Conservation (phyloP, 2,888 invertebrate species). For the Epiblema foenella region DNA sequence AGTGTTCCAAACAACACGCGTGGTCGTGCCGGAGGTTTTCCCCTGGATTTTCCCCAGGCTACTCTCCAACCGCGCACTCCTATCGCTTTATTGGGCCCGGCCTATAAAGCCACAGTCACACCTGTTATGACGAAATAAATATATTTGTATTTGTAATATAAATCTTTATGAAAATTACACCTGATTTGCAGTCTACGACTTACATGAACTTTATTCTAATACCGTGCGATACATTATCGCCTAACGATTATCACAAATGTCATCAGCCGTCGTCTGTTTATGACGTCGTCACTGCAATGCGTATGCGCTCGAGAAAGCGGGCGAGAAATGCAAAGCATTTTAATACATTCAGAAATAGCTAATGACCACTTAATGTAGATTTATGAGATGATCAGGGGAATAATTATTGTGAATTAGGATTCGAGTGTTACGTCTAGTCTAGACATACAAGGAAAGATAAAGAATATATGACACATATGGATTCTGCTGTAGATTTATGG, state of each 20-base stretch:
- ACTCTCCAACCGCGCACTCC: too few relatives aligned
- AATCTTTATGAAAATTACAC: not conserved
- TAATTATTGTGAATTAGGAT: slow-evolving; percentile 13
- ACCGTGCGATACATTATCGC: slow-evolving; percentile 23
- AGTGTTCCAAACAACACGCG: too few relatives aligned
- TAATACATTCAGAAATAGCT: slow-evolving; percentile 36
- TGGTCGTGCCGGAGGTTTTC: too few relatives aligned
- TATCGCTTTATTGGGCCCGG: too few relatives aligned
- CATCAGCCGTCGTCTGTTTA: slow-evolving; percentile 28
- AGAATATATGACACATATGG: too few relatives aligned
- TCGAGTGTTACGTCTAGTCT: slow-evolving; percentile 13
- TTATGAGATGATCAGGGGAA: slow-evolving; percentile 18
- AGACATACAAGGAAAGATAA: not conserved
- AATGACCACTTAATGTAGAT: slow-evolving; percentile 23
- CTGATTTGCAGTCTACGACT: slow-evolving; percentile 7
- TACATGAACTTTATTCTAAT: slow-evolving; percentile 28
- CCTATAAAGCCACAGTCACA: too few relatives aligned
- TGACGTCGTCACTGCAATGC: slow-evolving; percentile 29
- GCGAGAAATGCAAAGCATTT: slow-evolving; percentile 32
- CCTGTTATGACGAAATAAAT: too few relatives aligned
- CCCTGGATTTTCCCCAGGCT: too few relatives aligned
- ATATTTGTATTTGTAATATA: too few relatives aligned
- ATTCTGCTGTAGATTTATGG: too few relatives aligned
- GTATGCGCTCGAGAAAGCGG: slow-evolving; percentile 26
- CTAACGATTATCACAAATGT: slow-evolving; percentile 26